Evolutionary conservation across 2,113 vertebrate genomes (phyloP).

Genomic region (Aphelocoma coerulescens): DNA sequence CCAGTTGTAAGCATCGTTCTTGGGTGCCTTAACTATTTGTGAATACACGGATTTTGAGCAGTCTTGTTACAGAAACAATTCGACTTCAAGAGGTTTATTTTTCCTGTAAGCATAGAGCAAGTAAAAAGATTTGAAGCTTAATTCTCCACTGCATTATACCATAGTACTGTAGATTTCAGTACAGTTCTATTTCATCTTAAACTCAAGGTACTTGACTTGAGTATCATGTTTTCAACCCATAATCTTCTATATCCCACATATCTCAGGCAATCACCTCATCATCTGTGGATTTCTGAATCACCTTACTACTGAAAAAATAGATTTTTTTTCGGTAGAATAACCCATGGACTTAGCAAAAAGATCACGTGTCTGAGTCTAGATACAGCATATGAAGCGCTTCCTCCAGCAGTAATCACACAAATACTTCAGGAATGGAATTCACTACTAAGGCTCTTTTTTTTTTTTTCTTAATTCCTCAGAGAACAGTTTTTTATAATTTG

Average conservation of each 20-base stretch:
- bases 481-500: not conserved
- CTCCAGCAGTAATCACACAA: not conserved
- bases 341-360: not conserved
- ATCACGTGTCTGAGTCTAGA: not conserved
- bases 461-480: not conserved
- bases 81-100: not conserved
- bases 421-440: not conserved
- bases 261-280: not conserved
- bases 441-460: not conserved
- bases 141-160: not conserved
- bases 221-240: not conserved
- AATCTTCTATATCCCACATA: not conserved
- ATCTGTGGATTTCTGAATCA: not conserved
- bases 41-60: not conserved
- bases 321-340: not conserved
- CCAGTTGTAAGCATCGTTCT: not conserved
- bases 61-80: not conserved
- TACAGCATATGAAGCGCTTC: not conserved
- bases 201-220: not conserved
- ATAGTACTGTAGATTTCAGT: not conserved
- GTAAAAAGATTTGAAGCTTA: not conserved
- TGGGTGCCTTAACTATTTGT: not conserved
- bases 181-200: not conserved
- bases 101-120: not conserved
- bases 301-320: not conserved